These are phyloP conservation scores for Heptranchias perlo DNA, from an alignment of 2,113 vertebrate species.

Conservation along the genomic window DNA sequence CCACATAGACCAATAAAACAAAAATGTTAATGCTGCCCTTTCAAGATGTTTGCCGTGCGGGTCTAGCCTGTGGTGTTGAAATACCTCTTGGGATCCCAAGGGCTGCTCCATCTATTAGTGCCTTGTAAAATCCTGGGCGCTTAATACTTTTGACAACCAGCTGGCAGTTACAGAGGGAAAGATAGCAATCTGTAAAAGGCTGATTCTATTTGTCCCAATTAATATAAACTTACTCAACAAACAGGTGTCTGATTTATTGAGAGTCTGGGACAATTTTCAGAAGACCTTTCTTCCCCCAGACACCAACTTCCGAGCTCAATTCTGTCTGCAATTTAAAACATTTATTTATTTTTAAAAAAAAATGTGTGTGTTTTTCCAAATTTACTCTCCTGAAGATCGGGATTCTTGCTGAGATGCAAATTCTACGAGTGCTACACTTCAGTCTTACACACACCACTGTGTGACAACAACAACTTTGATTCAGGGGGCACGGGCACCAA, in stretches of 20 bases:
- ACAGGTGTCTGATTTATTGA: conserved; percentile 25
- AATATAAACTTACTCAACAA: not conserved
- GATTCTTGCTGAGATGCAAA: not conserved
- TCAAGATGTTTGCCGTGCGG: not conserved
- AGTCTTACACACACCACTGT: not conserved
- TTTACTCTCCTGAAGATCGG: not conserved
- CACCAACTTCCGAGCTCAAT: not conserved
- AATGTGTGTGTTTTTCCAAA: not conserved
- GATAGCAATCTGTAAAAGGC: not conserved
- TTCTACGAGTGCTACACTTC: not conserved
- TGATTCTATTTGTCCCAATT: conserved; percentile 26
- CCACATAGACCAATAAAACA: not conserved
- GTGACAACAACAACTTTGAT: not conserved
- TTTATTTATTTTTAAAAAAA: not conserved
- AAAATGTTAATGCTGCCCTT: not conserved
- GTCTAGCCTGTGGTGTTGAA: not conserved
- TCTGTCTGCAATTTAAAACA: too few relatives aligned
- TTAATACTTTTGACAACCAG: conserved; percentile 9
- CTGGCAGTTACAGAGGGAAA: conserved; percentile 13
- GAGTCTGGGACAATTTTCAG: not conserved
- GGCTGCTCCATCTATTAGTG: not conserved
- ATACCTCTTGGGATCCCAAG: not conserved
- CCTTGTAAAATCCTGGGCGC: conserved; percentile 1
- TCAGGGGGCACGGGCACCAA: too few relatives aligned
- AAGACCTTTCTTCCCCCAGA: not conserved